Evolutionary conservation across 2,888 invertebrate genomes (phyloP).

Genomic region (Seira ritae): DNA sequence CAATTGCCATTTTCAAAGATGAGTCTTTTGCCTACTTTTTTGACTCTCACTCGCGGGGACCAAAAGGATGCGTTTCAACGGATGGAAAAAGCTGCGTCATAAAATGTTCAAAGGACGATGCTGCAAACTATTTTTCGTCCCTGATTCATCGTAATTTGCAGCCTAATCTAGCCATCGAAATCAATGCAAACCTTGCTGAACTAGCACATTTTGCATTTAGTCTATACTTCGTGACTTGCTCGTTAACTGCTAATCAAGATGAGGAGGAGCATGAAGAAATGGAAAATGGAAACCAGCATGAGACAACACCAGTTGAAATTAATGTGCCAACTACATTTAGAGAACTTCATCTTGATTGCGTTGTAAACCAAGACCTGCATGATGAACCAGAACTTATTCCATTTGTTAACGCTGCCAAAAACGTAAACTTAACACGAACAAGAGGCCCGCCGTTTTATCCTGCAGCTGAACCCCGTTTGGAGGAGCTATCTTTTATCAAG

Average conservation of each 20-base stretch:
- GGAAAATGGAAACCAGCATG: no score
- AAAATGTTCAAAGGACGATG: not conserved
- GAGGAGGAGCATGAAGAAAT: not conserved
- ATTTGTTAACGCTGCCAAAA: not conserved
- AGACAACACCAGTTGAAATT: not conserved
- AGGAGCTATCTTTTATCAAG: conserved; percentile 37
- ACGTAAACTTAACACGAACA: not conserved
- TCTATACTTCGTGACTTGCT: not conserved
- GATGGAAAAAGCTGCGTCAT: conserved; percentile 33
- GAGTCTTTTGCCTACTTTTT: conserved; percentile 8
- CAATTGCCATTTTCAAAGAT: conserved; percentile 32
- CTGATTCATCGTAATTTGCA: not conserved
- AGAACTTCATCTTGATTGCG: conserved; percentile 39
- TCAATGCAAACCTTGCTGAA: not conserved
- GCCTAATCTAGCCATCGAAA: not conserved
- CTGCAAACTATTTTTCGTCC: not conserved
- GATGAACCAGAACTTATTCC: not conserved
- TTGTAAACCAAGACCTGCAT: conserved; percentile 20
- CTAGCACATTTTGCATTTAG: no score
- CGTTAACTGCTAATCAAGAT: not conserved
- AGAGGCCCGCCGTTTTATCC: conserved; percentile 12
- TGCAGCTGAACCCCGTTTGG: conserved; percentile 18
- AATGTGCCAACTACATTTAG: no score
- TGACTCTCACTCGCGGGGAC: conserved; percentile 44
- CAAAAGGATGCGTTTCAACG: not conserved